A percentile compares a stretch with the other conserved stretches of the same genome.
Evolutionary conservation across 1,140 invertebrate species (phyloP).

Genomic region (Drosophila arizonae): DNA sequence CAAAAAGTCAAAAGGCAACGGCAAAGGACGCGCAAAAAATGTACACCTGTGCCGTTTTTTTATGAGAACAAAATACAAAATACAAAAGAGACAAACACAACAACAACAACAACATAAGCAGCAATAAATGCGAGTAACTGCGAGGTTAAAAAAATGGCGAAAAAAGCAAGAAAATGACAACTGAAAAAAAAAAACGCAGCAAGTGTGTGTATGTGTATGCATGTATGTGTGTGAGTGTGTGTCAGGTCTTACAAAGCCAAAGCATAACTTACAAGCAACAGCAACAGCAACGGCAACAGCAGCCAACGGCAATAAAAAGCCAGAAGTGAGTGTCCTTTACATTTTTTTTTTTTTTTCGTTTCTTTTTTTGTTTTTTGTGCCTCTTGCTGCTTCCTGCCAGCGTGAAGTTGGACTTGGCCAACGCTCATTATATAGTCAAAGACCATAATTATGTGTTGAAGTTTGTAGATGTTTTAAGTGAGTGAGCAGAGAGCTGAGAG

Average conservation of each 20-base stretch:
- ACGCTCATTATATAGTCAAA: slow-evolving; percentile 81
- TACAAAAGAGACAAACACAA: slow-evolving; percentile 55
- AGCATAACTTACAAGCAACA: slow-evolving; percentile 74
- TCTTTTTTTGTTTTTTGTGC: slow-evolving; percentile 31
- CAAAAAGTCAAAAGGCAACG: slow-evolving; percentile 41
- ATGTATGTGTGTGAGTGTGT: slow-evolving; percentile 43
- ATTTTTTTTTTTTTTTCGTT: slow-evolving; percentile 54
- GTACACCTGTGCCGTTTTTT: slow-evolving; percentile 73
- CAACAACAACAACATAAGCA: slow-evolving; percentile 48
- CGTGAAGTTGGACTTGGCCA: slow-evolving; percentile 61
- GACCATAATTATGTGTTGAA: slow-evolving; percentile 82
- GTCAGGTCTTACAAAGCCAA: slow-evolving; percentile 59
- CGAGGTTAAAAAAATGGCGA: slow-evolving; percentile 65
- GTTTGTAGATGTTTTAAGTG: slow-evolving; percentile 70
- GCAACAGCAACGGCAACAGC: slow-evolving; percentile 24
- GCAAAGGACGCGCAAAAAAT: slow-evolving; percentile 74
- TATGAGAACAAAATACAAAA: slow-evolving; percentile 56
- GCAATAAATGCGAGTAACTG: slow-evolving; percentile 44
- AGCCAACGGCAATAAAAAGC: slow-evolving; percentile 69
- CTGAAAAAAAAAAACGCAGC: slow-evolving; percentile 68
- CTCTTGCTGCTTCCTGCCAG: slow-evolving; percentile 64
- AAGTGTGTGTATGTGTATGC: slow-evolving; percentile 26
- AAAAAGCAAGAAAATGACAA: slow-evolving; percentile 79
- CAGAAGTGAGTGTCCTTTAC: slow-evolving; percentile 78
- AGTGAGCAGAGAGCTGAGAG: slow-evolving; percentile 28